Evolutionary conservation across 1,140 invertebrate genomes (phyloP).

Genomic region (Drosophila nigrodunni): DNA sequence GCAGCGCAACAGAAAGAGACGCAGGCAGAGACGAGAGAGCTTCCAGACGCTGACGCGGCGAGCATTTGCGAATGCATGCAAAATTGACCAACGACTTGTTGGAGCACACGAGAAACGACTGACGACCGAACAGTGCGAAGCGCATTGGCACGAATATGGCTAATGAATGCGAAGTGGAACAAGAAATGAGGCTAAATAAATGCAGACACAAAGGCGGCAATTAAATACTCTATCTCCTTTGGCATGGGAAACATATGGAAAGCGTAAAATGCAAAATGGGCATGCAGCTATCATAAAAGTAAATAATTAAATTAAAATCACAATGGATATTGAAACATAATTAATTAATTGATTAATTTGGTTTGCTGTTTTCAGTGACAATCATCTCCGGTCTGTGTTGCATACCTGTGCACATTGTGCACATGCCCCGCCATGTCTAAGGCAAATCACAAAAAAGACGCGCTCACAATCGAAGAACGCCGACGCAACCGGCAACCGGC

Average conservation of each 20-base stretch:
- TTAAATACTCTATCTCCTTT: neutral
- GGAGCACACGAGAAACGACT: conserved; percentile 9
- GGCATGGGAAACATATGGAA: neutral
- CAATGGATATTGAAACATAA: too few species aligned
- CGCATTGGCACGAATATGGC: conserved; percentile 65
- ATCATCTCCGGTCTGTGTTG: neutral
- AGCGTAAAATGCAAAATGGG: neutral
- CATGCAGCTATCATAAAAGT: neutral
- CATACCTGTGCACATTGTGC: neutral
- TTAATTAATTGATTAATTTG: too few species aligned
- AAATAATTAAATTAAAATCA: too few species aligned
- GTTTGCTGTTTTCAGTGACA: neutral
- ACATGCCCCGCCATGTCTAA: neutral
- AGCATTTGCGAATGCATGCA: conserved; percentile 62
- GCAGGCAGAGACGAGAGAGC: conserved; percentile 11
- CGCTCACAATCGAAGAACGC: conserved; percentile 54
- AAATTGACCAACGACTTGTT: conserved; percentile 49
- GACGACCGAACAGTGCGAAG: conserved; percentile 23
- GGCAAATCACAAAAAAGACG: conserved; percentile 47
- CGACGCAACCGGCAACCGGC: conserved; percentile 53
- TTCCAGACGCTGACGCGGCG: conserved; percentile 28
- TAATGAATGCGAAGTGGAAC: conserved; percentile 78
- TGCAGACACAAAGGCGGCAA: conserved; percentile 26
- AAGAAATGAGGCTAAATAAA: conserved; percentile 34
- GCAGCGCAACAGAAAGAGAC: conserved; percentile 29